Percentiles rank a stretch among this genome's conserved stretches.
phyloP scores from a whole-genome alignment of 2,797 vertebrate species.

The Melanotaenia pygmaea region DNA sequence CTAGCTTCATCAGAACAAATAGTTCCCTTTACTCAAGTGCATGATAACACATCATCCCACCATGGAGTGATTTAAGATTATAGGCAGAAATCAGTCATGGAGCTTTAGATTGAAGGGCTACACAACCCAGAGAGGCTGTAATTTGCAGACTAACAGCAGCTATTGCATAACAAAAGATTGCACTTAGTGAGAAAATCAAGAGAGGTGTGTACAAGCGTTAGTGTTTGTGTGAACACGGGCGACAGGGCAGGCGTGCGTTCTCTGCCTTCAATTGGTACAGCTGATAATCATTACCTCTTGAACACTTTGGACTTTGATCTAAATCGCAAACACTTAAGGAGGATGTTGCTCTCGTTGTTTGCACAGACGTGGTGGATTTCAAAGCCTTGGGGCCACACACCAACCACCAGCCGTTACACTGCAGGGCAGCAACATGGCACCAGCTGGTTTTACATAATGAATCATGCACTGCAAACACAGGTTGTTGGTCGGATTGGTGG shows the following conservation, averaged over 20 bases:
- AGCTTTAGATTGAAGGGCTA: slow-evolving; percentile 52
- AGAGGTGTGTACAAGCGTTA: slow-evolving; percentile 22
- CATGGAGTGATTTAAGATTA: slow-evolving; percentile 31
- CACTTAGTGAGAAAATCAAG: slow-evolving; percentile 34
- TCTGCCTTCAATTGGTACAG: slow-evolving; percentile 59
- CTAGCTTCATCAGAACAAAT: slow-evolving; percentile 24
- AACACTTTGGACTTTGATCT: slow-evolving; percentile 63
- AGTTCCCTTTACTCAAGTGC: slow-evolving; percentile 5
- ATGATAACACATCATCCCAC: slow-evolving; percentile 14
- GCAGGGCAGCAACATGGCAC: slow-evolving; percentile 2
- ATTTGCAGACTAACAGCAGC: slow-evolving; percentile 62
- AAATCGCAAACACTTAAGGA: slow-evolving; percentile 59
- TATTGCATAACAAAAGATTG: slow-evolving; percentile 47
- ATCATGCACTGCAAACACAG: background rate
- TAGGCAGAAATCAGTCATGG: slow-evolving; percentile 47
- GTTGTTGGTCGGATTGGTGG: background rate
- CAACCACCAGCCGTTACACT: slow-evolving; percentile 28
- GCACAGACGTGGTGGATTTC: slow-evolving; percentile 56
- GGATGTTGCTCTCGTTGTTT: slow-evolving; percentile 69
- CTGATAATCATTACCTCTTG: slow-evolving; percentile 72
- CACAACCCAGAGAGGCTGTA: slow-evolving; percentile 37
- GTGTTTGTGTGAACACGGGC: slow-evolving; percentile 21
- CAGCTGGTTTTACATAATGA: slow-evolving; percentile 13
- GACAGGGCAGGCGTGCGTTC: slow-evolving; percentile 47
- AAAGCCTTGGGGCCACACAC: slow-evolving; percentile 24